phyloP scores from a whole-genome alignment of 1,140 invertebrate genomes.

The Lamellibrachia luymesi region DNA sequence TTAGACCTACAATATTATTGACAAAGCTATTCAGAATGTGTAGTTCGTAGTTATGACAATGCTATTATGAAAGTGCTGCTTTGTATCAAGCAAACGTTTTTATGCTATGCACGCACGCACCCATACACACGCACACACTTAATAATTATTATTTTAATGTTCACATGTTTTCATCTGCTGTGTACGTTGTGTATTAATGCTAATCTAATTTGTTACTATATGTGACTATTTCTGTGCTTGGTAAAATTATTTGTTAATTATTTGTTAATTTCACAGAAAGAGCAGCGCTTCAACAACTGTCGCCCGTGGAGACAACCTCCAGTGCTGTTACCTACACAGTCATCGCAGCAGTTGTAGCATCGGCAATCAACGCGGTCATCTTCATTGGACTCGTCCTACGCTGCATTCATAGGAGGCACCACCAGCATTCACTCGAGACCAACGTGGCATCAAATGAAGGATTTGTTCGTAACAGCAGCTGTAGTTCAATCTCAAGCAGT shows the following conservation, averaged over 20 bases:
- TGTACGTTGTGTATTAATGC: too few species aligned
- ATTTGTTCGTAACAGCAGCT: neutral
- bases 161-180: too few species aligned
- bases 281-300: neutral
- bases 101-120: too few species aligned
- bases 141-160: neutral
- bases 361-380: neutral
- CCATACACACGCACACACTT: neutral
- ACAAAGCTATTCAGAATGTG: too few species aligned
- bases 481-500: neutral
- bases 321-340: neutral
- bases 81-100: too few species aligned
- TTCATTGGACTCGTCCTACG: neutral
- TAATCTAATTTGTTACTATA: neutral
- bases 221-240: neutral
- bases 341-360: neutral
- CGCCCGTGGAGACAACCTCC: neutral
- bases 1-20: too few species aligned
- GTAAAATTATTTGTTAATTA: neutral
- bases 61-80: too few species aligned
- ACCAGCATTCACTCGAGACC: neutral
- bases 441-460: neutral
- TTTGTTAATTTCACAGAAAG: neutral
- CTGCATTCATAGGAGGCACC: neutral
- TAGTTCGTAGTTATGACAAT: too few species aligned